Evolutionary conservation across 2,113 vertebrate species (phyloP), one percentile per base, ranked within the genome.

Genomic region (Condylura cristata): DNA sequence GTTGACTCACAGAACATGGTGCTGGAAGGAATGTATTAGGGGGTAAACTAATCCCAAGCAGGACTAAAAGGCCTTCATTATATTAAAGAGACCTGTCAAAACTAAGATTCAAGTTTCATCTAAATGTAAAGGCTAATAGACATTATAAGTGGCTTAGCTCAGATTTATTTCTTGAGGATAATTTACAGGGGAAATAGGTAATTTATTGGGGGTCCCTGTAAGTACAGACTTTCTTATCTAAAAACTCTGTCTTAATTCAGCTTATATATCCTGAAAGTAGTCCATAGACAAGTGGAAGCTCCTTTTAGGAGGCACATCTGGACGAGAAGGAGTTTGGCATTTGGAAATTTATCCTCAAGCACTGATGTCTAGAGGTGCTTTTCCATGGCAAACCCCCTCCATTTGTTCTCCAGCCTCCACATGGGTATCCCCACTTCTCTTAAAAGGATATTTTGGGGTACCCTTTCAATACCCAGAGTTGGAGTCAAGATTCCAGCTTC

Each of bases 1-100:
- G 81, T 90, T 94, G 89, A 89, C 53, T 96, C 80, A 74, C 10
- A 90, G 89, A 91, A 89, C 75, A 89, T 30, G 65, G 75, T 89
- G 72, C 86, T 95, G 78, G 95, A 96, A 96, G 93, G 85, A 93
- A 96, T 96, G 81, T 91, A 93, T 96, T 90, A 91, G 84, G 76
- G 7, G 14, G 88, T 89, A 70, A 95, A 46, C n/a, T 89, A 96
- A 91, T 90, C 56, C 61, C 87, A 65, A 75, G 39, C 81, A 85
- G 71, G 81, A 61, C 76, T 76, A 58, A 93, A 91, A 94, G 56
- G 37, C 16, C 61, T 85, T 70, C 37, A 28, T 95, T 84, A 61
- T 66, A 88, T 71, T 82, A 76, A 86, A 86, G 34, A 92, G 39
- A 93, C 79, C 41, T 86, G 72, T 92, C 94, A 95, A 91, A 74